Evolutionary conservation across 2,888 invertebrate species (phyloP).

Genomic region (Dasysyrphus tricinctus): DNA sequence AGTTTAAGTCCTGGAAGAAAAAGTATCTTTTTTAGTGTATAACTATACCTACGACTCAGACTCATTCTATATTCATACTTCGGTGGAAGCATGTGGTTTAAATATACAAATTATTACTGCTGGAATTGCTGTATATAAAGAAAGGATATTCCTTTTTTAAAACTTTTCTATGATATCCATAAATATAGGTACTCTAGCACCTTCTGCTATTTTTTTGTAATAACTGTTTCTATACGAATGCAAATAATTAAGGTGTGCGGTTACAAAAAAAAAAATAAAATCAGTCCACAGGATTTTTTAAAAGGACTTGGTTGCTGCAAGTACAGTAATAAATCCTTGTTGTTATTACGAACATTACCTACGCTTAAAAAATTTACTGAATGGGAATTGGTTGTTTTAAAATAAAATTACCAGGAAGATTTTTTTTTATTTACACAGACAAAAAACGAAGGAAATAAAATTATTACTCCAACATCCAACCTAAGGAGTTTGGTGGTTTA

Average conservation of each 20-base stretch:
- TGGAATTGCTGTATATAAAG: neutral
- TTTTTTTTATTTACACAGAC: neutral
- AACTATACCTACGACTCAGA: neutral
- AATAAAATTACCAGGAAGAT: neutral
- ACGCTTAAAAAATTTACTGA: neutral
- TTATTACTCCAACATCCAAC: neutral
- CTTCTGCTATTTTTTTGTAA: neutral
- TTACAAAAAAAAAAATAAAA: neutral
- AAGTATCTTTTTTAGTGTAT: neutral
- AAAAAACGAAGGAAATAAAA: neutral
- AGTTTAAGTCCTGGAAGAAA: slow-evolving; percentile 3
- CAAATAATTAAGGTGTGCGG: neutral
- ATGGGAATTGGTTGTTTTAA: neutral
- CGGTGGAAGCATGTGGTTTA: slow-evolving; percentile 44
- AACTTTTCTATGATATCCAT: neutral
- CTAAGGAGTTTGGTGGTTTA: neutral
- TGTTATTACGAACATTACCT: neutral
- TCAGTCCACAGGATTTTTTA: neutral
- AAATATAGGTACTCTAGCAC: neutral
- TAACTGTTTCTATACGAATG: neutral
- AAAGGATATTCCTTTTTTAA: neutral
- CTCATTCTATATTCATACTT: neutral
- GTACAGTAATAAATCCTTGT: neutral
- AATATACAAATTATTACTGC: slow-evolving; percentile 55
- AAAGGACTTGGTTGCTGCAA: neutral